Evolutionary conservation across 2,797 vertebrate species (phyloP), one percentile per base, ranked within the genome.

Genomic region (Ctenopoma multispine): DNA sequence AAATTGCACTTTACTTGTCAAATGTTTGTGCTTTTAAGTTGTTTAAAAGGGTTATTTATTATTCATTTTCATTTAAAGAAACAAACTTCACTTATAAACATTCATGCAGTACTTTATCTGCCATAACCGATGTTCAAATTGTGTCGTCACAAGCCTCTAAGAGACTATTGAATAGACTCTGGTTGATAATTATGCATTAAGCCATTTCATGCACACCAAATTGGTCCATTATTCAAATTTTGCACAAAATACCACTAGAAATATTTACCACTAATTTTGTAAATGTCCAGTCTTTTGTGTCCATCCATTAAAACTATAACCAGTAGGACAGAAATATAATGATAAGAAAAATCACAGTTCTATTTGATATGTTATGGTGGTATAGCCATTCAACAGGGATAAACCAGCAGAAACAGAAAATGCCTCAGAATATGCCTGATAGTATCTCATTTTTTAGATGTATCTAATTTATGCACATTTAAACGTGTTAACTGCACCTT

Each of bases 1-100:
- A 79, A 58, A 63, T n/a, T 7, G 1, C 5, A 21, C 9, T 67
- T 4, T 27, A 6, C 57, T 77, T 76, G 7, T 72, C 40, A 34
- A 31, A 73, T 21, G 5, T 50, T n/a, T 68, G 20, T 15, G 10
- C 2, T 46, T 29, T 31, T 31, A 31, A 2, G 23, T 40, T 48
- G n/a, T 72, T 76, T 53, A 36, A 51, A 9, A 46, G 0, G 0
- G 0, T 5, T 5, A 31, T 13, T 15, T 34, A 14, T 12, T 9
- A 57, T 27, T 59, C 14, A 21, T 13, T 48, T 59, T 53, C 0
- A 55, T 60, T 62, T 38, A 7, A 55, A 56, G n/a, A 40, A 40
- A 57, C 2, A 58, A 5, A 50, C 38, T n/a, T 58, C 1, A n/a
- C 13, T 38, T 62, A 44, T 9, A 18, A 29, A 24, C 24, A 49